Percentiles rank a stretch among this genome's conserved stretches.
These are phyloP conservation scores for Sorex araneus DNA, from an alignment of 2,113 vertebrate species.

Conservation along the genomic window DNA sequence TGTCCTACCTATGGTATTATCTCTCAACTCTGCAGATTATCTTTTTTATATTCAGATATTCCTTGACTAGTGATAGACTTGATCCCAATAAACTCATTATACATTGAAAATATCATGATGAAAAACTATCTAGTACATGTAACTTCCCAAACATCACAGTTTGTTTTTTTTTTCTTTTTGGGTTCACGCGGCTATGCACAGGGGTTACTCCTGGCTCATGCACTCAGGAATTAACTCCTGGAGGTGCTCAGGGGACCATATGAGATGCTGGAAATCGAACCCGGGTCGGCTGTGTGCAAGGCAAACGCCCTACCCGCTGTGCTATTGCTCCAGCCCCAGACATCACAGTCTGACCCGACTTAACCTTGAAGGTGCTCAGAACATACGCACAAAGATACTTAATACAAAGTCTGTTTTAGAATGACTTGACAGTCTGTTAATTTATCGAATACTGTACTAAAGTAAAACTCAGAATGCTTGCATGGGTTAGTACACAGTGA, in stretches of 20 bases:
- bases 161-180: too few relatives aligned
- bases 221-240: too few relatives aligned
- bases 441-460: neutral
- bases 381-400: neutral
- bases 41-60: too few relatives aligned
- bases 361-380: neutral
- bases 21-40: neutral
- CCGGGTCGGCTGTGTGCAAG: too few relatives aligned
- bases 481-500: neutral
- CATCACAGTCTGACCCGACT: neutral
- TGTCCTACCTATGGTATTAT: too few relatives aligned
- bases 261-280: too few relatives aligned
- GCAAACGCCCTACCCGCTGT: too few relatives aligned
- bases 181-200: too few relatives aligned
- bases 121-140: neutral
- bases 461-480: neutral
- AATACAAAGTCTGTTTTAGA: neutral
- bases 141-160: neutral
- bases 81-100: neutral
- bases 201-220: too few relatives aligned
- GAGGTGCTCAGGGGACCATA: too few relatives aligned
- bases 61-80: neutral
- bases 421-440: neutral
- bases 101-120: neutral
- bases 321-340: too few relatives aligned